These are phyloP conservation scores for Bos javanicus DNA, from an alignment of 2,113 vertebrate genomes.

Conservation along the genomic window DNA sequence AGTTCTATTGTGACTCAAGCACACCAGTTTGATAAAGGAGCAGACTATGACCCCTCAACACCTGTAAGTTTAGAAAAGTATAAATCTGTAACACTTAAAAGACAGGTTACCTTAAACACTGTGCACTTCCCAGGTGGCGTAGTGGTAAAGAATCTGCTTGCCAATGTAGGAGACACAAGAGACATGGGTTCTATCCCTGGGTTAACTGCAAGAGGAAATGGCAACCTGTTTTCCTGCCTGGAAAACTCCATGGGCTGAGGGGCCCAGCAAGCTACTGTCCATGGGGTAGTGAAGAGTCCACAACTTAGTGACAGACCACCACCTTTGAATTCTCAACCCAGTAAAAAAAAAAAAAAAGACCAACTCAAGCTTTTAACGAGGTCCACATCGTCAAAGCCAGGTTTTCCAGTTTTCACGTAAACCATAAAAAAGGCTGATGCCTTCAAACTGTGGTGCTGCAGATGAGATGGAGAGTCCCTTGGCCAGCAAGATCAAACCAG, in stretches of 20 bases:
- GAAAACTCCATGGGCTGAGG: not conserved
- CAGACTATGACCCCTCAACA: not conserved
- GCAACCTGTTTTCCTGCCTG: not conserved
- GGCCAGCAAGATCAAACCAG: not conserved
- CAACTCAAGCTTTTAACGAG: not conserved
- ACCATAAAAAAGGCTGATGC: not conserved
- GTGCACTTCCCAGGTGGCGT: accelerated
- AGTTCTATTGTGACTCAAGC: constrained; percentile 32
- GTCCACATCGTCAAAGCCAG: not conserved
- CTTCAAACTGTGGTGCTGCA: not conserved
- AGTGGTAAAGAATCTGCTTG: not conserved
- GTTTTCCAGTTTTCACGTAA: not conserved
- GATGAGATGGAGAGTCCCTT: not conserved
- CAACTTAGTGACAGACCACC: not conserved
- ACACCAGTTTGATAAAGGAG: not conserved
- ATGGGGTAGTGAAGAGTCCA: not conserved
- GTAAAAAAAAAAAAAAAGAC: not conserved
- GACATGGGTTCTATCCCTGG: accelerated
- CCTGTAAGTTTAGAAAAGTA: not conserved
- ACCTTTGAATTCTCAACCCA: not conserved
- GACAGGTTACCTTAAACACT: not conserved
- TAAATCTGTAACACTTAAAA: not conserved
- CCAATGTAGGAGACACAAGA: not conserved
- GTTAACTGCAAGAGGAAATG: not conserved
- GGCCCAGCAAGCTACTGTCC: not conserved